These are phyloP conservation scores for Drosophila micromelanica DNA, from an alignment of 1,140 invertebrate genomes.

Conservation along the genomic window DNA sequence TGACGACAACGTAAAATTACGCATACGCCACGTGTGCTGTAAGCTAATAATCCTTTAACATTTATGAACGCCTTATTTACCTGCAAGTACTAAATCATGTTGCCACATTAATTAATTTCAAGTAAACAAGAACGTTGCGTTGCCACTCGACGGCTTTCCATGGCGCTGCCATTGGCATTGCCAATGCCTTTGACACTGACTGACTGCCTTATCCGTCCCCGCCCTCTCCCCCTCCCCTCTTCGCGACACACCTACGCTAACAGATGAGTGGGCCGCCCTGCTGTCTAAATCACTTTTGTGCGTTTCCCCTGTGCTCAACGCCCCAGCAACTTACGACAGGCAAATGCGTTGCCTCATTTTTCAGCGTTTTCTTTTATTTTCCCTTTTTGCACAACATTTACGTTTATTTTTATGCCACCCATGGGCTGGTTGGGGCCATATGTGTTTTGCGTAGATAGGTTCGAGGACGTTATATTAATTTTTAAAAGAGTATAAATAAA, in stretches of 20 bases:
- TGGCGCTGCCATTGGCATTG: slow-evolving; percentile 7
- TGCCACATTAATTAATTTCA: slow-evolving; percentile 81
- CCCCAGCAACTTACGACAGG: slow-evolving; percentile 20
- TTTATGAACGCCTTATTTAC: slow-evolving; percentile 82
- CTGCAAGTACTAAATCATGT: slow-evolving; percentile 83
- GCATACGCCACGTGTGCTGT: slow-evolving; percentile 79
- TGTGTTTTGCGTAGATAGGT: neutral
- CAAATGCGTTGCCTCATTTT: slow-evolving; percentile 59
- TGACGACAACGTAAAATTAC: slow-evolving; percentile 64
- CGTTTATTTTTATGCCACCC: slow-evolving; percentile 8
- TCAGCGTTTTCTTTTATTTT: slow-evolving; percentile 28
- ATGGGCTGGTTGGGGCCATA: neutral
- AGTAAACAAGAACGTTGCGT: slow-evolving; percentile 61
- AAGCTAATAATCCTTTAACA: slow-evolving; percentile 83
- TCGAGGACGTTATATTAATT: neutral
- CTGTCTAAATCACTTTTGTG: slow-evolving; percentile 81
- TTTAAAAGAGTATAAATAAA: too few species aligned
- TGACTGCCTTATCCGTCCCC: slow-evolving; percentile 30
- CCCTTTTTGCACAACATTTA: slow-evolving; percentile 44
- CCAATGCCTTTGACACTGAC: slow-evolving; percentile 49
- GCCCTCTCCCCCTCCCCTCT: neutral
- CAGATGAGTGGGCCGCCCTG: slow-evolving; percentile 65
- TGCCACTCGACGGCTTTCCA: slow-evolving; percentile 37
- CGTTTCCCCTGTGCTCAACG: slow-evolving; percentile 53
- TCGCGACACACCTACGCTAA: slow-evolving; percentile 13